phyloP scores from a whole-genome alignment of 2,888 invertebrate genomes.

The Dilophus febrilis region DNA sequence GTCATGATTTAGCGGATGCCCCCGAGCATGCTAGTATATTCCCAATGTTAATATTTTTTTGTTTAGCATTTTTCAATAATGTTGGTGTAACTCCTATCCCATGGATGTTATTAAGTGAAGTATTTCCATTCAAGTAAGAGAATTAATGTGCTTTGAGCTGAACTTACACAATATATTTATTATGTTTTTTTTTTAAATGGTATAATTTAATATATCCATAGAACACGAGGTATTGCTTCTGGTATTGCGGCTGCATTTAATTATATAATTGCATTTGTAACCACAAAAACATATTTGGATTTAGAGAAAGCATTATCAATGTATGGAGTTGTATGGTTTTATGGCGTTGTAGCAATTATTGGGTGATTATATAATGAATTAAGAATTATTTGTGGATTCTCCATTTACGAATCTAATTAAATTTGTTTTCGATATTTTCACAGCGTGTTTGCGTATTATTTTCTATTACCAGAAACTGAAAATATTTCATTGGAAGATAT shows the following conservation, averaged over 20 bases:
- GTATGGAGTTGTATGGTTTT: conserved; percentile 35
- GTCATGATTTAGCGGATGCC: conserved; percentile 7
- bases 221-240: conserved; percentile 32
- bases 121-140: conserved; percentile 37
- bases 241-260: conserved; percentile 36
- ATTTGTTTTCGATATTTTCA: not conserved
- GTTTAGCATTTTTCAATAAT: conserved; percentile 11
- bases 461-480: conserved; percentile 8
- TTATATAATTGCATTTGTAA: conserved; percentile 35
- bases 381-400: too few relatives aligned
- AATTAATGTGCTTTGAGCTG: not conserved
- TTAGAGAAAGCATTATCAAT: conserved; percentile 30
- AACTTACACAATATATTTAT: not conserved
- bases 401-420: too few relatives aligned
- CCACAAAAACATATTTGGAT: conserved; percentile 36
- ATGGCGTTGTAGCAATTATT: conserved; percentile 30
- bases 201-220: too few relatives aligned
- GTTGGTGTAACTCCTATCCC: conserved; percentile 30
- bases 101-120: conserved; percentile 39
- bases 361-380: conserved; percentile 20
- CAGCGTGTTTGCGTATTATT: conserved; percentile 5
- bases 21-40: conserved; percentile 5
- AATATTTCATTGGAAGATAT: conserved; percentile 9
- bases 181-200: not conserved
- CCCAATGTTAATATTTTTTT: conserved; percentile 20